phyloP scores from a whole-genome alignment of 2,797 vertebrate species.

The Macrochelys suwanniensis region DNA sequence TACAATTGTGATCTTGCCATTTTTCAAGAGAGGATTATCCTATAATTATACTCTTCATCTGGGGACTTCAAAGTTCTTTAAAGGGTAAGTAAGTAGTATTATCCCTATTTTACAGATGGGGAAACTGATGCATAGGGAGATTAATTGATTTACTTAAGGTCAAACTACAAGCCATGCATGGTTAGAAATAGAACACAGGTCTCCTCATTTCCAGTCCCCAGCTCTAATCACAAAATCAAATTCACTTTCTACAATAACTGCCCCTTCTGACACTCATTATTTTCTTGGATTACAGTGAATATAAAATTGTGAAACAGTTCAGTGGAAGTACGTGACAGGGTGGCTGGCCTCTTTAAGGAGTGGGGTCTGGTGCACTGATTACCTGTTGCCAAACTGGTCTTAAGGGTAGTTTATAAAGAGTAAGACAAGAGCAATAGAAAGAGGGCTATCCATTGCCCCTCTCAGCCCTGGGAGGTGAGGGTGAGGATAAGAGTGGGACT shows the following conservation, averaged over 20 bases:
- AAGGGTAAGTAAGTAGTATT: not conserved
- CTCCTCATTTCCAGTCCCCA: not conserved
- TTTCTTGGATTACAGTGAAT: conserved; percentile 2
- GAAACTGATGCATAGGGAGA: not conserved
- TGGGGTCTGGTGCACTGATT: not conserved
- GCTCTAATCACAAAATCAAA: not conserved
- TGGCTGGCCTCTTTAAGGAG: not conserved
- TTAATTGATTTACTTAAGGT: not conserved
- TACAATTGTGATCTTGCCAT: conserved; percentile 17
- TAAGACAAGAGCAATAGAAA: not conserved
- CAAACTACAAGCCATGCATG: not conserved
- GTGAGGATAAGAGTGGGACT: not conserved
- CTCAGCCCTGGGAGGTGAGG: not conserved
- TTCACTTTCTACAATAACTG: not conserved
- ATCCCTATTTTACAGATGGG: not conserved
- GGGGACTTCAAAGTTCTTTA: not conserved
- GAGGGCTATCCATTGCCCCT: not conserved
- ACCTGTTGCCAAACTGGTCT: too few species aligned
- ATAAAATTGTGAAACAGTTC: conserved; percentile 16
- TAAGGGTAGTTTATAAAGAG: not conserved
- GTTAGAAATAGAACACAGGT: not conserved
- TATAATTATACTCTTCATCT: not conserved
- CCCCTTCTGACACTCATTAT: not conserved
- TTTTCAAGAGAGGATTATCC: conserved; percentile 29
- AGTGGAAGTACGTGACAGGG: not conserved